A percentile compares a stretch with the other conserved stretches of the same genome.
Conservation (phyloP, 2,888 invertebrate genomes). For the Calameuta idolon region DNA sequence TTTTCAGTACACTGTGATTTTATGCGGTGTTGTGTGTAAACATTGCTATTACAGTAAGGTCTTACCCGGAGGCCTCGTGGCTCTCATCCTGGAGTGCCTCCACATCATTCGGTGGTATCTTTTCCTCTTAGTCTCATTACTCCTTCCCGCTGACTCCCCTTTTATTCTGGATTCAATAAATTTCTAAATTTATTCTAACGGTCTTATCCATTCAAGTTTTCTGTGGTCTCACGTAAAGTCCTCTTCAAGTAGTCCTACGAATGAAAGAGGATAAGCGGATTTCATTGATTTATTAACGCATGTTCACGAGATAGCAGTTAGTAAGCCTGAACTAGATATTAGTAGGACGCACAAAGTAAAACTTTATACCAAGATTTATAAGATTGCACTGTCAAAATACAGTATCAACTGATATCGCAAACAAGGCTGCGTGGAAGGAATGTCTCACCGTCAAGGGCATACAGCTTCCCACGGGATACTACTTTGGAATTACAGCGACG, state of each 20-base stretch:
- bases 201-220: too few relatives aligned
- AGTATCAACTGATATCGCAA: slow-evolving; percentile 94
- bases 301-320: too few relatives aligned
- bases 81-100: slow-evolving; percentile 30
- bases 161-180: background rate
- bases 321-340: too few relatives aligned
- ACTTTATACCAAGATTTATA: too few relatives aligned
- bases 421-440: slow-evolving; percentile 92
- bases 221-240: too few relatives aligned
- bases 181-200: too few relatives aligned
- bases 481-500: slow-evolving; percentile 93
- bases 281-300: too few relatives aligned
- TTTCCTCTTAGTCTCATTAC: slow-evolving; percentile 3
- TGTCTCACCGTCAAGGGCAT: slow-evolving; percentile 93
- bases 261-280: too few relatives aligned
- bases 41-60: slow-evolving; percentile 32
- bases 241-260: too few relatives aligned
- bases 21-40: slow-evolving; percentile 22
- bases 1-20: slow-evolving; percentile 9
- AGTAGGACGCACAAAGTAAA: too few relatives aligned
- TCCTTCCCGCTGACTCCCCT: slow-evolving; percentile 15
- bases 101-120: slow-evolving; percentile 14
- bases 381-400: slow-evolving; percentile 25
- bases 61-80: slow-evolving; percentile 32
- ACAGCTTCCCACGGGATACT: slow-evolving; percentile 93